Base-by-base conservation (phyloP, 30 jellyfish, hydroid and myxozoan species). In the Nemopilema nomurai region DNA sequence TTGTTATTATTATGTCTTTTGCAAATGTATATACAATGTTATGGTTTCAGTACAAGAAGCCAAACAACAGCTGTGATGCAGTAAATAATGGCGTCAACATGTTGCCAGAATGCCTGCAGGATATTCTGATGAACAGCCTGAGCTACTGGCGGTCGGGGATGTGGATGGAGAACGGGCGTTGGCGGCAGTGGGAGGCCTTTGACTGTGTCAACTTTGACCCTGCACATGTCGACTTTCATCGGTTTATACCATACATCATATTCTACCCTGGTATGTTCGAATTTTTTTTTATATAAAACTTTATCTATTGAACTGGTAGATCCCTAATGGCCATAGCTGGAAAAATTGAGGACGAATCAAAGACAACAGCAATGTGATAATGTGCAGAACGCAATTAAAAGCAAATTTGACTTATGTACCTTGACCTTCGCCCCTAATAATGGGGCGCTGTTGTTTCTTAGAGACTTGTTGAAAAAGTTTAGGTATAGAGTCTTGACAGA, bases 141-240 rank as follows among this genome's bases (percentile, higher is more conserved):
- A 95, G 99, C 86, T 83, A 89, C 74, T 81, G 90, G 85, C 70
- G 99, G 16, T 85, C 99, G 13, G 97, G 97, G 16, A 95, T 95
- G 97, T 95, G 99, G 99, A 84, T 90, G 96, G 99, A 95, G 83
- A 90, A 95, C 77, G 99, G 97, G 13, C 68, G 99, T 30, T 95
- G 99, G 99, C 49, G 99, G 67, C 99, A 95, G 64, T 95, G 99
- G 99, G 99, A 95, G 66, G 99, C 99, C 4, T 90, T 85, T 72
- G 99, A 95, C 69, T 95, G 99, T 64, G 96, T 92, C 84, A 95
- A 90, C 67, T 25, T 95, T 79, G 99, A 95, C 76, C 99, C 99
- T n/a, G 99, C 86, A 18, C 99, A 95, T 70, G 97, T 95, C 22
- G 99, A 95, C 49, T 95, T 95, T 77, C 99, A 95, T 74, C 50